phyloP scores from a whole-genome alignment of 2,113 vertebrate genomes.

The Sula dactylatra region DNA sequence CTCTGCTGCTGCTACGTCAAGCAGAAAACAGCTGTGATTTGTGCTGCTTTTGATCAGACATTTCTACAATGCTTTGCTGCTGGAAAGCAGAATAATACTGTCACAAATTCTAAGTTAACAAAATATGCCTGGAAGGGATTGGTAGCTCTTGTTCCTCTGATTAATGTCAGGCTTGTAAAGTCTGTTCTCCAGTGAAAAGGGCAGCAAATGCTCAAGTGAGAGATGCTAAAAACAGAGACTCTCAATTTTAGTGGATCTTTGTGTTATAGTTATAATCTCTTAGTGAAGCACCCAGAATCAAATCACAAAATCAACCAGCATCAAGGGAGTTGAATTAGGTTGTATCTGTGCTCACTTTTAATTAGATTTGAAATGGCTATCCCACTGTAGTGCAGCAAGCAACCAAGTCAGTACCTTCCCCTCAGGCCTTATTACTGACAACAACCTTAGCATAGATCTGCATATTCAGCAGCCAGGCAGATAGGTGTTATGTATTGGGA shows the following conservation, averaged over 20 bases:
- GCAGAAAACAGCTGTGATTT: constrained; percentile 45
- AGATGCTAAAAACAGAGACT: background rate
- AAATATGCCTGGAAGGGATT: constrained; percentile 53
- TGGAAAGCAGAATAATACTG: constrained; percentile 57
- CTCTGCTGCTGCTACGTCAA: constrained; percentile 31
- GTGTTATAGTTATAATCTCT: background rate
- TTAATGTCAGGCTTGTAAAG: constrained; percentile 51
- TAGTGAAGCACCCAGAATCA: background rate
- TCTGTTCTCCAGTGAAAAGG: background rate
- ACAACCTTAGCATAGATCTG: background rate
- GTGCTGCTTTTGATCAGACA: constrained; percentile 43
- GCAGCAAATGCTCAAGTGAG: background rate
- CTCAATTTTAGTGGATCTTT: background rate
- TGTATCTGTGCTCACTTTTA: constrained; percentile 12
- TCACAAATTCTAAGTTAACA: constrained; percentile 64
- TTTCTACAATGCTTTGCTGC: constrained; percentile 27
- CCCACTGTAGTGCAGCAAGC: background rate
- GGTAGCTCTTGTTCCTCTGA: constrained; percentile 50
- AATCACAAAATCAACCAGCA: background rate
- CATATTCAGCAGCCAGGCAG: background rate
- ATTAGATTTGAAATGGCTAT: constrained; percentile 55
- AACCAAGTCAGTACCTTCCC: background rate
- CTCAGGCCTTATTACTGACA: constrained; percentile 14
- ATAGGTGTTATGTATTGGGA: background rate
- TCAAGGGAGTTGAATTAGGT: background rate